Conservation (phyloP, 1,140 invertebrate genomes). For the Protaetia brevitarsis region DNA sequence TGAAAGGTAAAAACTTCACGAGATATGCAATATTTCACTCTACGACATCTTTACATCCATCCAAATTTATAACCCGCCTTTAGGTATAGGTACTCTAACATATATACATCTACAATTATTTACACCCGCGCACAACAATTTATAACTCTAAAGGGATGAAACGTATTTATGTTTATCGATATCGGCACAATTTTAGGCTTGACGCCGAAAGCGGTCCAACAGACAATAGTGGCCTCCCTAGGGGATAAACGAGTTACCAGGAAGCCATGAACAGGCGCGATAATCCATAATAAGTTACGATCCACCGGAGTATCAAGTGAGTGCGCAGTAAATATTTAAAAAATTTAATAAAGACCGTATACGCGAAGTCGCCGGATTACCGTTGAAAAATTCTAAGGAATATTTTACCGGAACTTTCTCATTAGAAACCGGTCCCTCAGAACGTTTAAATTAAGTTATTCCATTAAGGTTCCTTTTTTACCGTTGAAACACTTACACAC, state of each 20-base stretch:
- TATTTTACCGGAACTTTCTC: background rate
- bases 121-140: background rate
- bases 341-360: background rate
- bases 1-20: too few species aligned
- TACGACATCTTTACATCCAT: too few species aligned
- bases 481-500: too few species aligned
- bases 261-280: constrained; percentile 73
- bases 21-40: too few species aligned
- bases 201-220: constrained; percentile 40
- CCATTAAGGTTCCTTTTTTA: too few species aligned
- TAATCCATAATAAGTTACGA: constrained; percentile 58
- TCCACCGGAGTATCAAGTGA: constrained; percentile 55
- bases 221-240: constrained; percentile 63
- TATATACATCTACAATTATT: too few species aligned
- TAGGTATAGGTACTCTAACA: too few species aligned
- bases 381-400: background rate
- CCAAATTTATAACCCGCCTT: too few species aligned
- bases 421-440: too few species aligned
- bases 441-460: background rate
- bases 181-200: background rate
- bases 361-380: too few species aligned
- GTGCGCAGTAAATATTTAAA: background rate
- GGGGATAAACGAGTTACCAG: constrained; percentile 70
- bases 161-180: too few species aligned
- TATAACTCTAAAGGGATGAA: background rate